A percentile compares a stretch with the other conserved stretches of the same genome.
These are phyloP conservation scores for Lithophane leautieri DNA, from an alignment of 2,888 invertebrate genomes.

Conservation along the genomic window DNA sequence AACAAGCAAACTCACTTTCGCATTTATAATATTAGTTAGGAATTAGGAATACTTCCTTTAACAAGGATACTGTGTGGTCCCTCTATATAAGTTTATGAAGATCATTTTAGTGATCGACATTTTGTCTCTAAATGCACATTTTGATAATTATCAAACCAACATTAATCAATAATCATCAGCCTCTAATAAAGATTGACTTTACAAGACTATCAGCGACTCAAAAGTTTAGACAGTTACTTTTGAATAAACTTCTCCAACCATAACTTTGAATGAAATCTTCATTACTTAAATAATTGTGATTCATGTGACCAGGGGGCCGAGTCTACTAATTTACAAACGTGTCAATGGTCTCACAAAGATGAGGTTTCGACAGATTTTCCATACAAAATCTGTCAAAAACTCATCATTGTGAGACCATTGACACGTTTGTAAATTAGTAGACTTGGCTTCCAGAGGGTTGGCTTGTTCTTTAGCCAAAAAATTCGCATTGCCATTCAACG, in stretches of 20 bases:
- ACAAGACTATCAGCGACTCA: not conserved
- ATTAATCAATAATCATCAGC: not conserved
- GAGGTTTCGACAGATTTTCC: too few relatives aligned
- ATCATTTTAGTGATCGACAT: too few relatives aligned
- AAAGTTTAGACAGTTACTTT: conserved; percentile 3
- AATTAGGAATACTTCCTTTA: not conserved
- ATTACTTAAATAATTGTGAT: not conserved
- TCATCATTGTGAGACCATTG: too few relatives aligned
- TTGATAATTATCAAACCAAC: not conserved
- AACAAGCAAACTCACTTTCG: not conserved
- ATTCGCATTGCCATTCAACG: too few relatives aligned
- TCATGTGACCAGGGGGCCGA: too few relatives aligned
- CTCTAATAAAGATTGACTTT: not conserved
- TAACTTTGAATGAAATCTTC: conserved; percentile 1
- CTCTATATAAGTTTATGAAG: not conserved
- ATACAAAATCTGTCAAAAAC: too few relatives aligned
- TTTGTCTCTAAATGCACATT: not conserved
- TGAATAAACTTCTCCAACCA: not conserved
- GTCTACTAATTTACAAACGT: too few relatives aligned
- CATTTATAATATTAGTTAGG: too few relatives aligned
- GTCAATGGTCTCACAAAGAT: too few relatives aligned
- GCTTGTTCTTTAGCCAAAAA: too few relatives aligned
- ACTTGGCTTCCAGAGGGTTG: too few relatives aligned
- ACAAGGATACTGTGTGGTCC: not conserved
- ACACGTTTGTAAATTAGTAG: too few relatives aligned